These are phyloP conservation scores for Holothuria glaberrima DNA, from an alignment of 35 echinoderm and acorn worm genomes.

Conservation along the genomic window DNA sequence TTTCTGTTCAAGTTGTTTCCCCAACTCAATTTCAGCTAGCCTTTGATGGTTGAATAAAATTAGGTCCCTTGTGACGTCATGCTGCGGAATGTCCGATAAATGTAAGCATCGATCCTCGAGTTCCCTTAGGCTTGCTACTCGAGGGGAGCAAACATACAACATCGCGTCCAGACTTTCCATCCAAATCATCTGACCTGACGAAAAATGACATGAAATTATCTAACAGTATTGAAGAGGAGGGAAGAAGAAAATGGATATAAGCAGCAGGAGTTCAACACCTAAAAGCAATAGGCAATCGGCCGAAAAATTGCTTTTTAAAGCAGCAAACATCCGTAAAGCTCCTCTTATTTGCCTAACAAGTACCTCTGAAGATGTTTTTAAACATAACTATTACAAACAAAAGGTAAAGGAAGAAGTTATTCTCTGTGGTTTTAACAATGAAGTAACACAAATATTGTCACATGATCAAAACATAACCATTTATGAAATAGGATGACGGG, in stretches of 20 bases:
- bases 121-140: slow-evolving; percentile 94
- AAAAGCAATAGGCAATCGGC: no score
- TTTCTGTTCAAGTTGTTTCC: slow-evolving; percentile 91
- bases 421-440: no score
- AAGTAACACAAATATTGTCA: no score
- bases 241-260: neutral
- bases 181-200: slow-evolving; percentile 96
- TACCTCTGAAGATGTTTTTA: no score
- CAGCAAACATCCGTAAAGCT: no score
- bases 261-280: neutral
- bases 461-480: no score
- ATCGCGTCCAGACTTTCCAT: slow-evolving; percentile 88
- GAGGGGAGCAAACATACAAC: slow-evolving; percentile 90
- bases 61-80: slow-evolving; percentile 95
- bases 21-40: slow-evolving; percentile 94
- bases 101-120: slow-evolving; percentile 87
- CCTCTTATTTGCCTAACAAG: no score
- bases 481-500: no score
- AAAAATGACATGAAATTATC: neutral
- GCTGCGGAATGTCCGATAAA: slow-evolving; percentile 89
- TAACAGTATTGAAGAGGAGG: no score
- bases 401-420: no score
- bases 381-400: no score
- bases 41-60: slow-evolving; percentile 97
- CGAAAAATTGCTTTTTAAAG: no score